A percentile compares a stretch with the other conserved stretches of the same genome.
phyloP scores from a whole-genome alignment of 2,797 vertebrate genomes.

The Intellagama lesueurii region DNA sequence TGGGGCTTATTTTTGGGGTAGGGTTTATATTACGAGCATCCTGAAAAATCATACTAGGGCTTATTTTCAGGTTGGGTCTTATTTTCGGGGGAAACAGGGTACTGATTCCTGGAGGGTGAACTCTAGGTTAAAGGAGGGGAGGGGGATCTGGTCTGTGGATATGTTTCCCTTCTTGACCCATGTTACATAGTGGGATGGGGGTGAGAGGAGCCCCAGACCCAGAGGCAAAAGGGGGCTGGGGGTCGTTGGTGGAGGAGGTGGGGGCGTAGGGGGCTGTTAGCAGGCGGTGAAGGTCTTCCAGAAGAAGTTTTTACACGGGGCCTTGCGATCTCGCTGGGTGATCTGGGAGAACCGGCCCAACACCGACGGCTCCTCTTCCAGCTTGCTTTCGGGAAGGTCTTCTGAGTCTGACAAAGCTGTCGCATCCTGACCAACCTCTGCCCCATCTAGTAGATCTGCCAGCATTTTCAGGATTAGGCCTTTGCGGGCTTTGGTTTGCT shows the following conservation, averaged over 20 bases:
- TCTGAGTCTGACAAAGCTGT: constrained; percentile 72
- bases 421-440: constrained; percentile 73
- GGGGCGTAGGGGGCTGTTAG: constrained; percentile 71
- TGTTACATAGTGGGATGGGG: background rate
- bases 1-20: too few species aligned
- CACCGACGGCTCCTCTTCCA: constrained; percentile 78
- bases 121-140: background rate
- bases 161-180: background rate
- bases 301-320: constrained; percentile 94
- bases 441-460: constrained; percentile 83
- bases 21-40: too few species aligned
- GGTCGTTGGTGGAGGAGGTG: too few species aligned
- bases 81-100: too few species aligned
- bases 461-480: constrained; percentile 88
- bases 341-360: constrained; percentile 70
- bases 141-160: background rate
- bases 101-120: background rate
- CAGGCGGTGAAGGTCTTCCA: constrained; percentile 95
- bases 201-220: background rate
- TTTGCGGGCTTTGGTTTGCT: constrained; percentile 84
- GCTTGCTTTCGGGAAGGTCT: constrained; percentile 81
- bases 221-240: background rate
- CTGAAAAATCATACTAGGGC: too few species aligned
- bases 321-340: constrained; percentile 89
- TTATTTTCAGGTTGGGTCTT: too few species aligned